Evolutionary conservation across 2,888 invertebrate genomes (phyloP).

Genomic region (Ferrisia virgata): DNA sequence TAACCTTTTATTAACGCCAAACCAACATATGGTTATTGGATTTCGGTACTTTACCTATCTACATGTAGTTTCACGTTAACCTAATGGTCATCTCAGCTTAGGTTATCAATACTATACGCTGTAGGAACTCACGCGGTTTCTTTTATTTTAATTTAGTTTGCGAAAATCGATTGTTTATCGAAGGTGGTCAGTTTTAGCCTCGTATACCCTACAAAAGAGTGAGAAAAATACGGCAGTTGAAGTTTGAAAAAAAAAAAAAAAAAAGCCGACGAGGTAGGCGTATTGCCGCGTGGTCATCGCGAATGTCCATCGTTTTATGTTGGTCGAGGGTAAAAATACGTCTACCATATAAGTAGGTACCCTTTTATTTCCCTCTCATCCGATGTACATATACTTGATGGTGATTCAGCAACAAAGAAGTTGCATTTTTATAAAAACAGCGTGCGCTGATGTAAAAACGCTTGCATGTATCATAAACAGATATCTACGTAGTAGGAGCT

Average conservation of each 20-base stretch:
- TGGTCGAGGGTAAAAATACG: background rate
- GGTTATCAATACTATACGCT: background rate
- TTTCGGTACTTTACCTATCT: background rate
- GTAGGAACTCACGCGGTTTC: background rate
- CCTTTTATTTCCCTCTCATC: background rate
- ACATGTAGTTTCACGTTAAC: too few relatives aligned
- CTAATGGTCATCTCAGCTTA: background rate
- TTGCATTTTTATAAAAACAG: background rate
- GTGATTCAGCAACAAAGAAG: slow-evolving; percentile 26
- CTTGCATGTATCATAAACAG: too few relatives aligned
- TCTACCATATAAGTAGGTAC: background rate
- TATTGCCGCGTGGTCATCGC: background rate
- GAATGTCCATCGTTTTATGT: background rate
- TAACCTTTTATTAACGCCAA: slow-evolving; percentile 2
- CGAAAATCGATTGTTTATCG: background rate
- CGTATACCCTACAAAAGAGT: too few relatives aligned
- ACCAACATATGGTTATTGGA: slow-evolving; percentile 2
- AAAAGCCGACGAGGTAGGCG: background rate
- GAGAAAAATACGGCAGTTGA: background rate
- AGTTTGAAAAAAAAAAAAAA: background rate
- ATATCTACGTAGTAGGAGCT: too few relatives aligned
- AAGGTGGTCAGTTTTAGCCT: background rate
- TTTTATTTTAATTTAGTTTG: background rate
- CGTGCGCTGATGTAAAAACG: background rate
- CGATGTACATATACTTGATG: background rate